phyloP scores from a whole-genome alignment of 2,113 vertebrate species.

The Gambusia holbrooki region DNA sequence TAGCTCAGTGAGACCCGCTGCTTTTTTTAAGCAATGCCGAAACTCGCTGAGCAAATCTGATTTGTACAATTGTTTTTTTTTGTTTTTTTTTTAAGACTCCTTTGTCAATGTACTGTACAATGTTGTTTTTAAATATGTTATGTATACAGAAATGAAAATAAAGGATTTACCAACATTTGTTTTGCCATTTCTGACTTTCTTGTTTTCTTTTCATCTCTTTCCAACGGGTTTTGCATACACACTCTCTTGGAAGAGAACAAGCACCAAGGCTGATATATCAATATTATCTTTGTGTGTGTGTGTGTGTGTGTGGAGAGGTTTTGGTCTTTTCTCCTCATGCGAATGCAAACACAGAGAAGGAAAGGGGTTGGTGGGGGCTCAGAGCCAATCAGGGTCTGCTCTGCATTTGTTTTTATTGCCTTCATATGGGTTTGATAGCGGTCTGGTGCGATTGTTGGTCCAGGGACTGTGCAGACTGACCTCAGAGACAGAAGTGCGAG shows the following conservation, averaged over 20 bases:
- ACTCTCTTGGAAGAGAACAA: conserved; percentile 15
- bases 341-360: conserved; percentile 16
- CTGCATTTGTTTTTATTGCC: conserved; percentile 63
- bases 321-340: conserved; percentile 19
- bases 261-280: conserved; percentile 20
- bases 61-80: conserved; percentile 64
- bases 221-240: not conserved
- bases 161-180: conserved; percentile 56
- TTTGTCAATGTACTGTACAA: conserved; percentile 71
- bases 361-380: not conserved
- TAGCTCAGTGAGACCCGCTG: conserved; percentile 38
- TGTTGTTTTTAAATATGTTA: conserved; percentile 57
- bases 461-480: conserved; percentile 47
- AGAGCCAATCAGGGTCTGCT: conserved; percentile 46
- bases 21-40: conserved; percentile 38
- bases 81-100: conserved; percentile 40
- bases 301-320: conserved; percentile 1
- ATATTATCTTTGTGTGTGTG: conserved; percentile 42
- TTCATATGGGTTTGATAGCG: conserved; percentile 59
- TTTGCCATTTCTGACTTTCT: conserved; percentile 28
- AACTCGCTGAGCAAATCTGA: conserved; percentile 49
- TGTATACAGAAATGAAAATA: conserved; percentile 65
- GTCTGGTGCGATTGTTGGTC: conserved; percentile 53
- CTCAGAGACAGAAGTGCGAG: conserved; percentile 61
- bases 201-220: conserved; percentile 15